Evolutionary conservation across 2,888 invertebrate genomes (phyloP), one percentile per base, ranked within the genome.

Genomic region (Cecidostiba fungosa): DNA sequence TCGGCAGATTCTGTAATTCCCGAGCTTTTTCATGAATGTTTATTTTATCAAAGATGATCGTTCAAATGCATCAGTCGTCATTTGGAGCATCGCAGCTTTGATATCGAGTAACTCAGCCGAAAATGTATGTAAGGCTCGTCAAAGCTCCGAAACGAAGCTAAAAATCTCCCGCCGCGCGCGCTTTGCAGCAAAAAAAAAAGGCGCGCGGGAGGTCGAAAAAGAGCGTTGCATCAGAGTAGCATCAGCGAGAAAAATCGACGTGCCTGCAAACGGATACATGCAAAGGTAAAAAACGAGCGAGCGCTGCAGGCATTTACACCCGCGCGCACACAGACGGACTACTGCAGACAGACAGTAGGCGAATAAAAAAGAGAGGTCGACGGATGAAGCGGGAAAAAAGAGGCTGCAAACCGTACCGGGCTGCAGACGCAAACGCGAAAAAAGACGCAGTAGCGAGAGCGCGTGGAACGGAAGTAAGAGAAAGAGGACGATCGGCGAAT

Each of bases 401-500:
- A n/a, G n/a, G n/a, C n/a, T n/a, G n/a, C n/a, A n/a, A n/a, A n/a
- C n/a, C n/a, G n/a, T n/a, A 73, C 43, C 62, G 29, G 59, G 59
- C 72, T 32, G 47, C 72, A 73, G 73, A 62, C 62, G 73, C 80
- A 69, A 69, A 76, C 82, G 76, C 66, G 47, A 23, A 47, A 82
- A 82, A 82, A 81, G 72, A 73, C 26, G 59, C 72, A 36, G n/a
- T n/a, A n/a, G n/a, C n/a, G n/a, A n/a, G n/a, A n/a, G 72, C 32
- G 47, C 16, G 39, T 32, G 2, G 72, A 39, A 72, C 72, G 72
- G 72, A 39, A 29, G 36, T 16, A 66, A 74, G 29, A 80, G 70
- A 73, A 73, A 85, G 73, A 59, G 29, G 66, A 39, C 69, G 82
- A 82, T 82, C 81, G 77, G 73, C 50, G 78, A 84, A 83, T 77